Conservation (phyloP, 2,797 vertebrate genomes). For the Neosilurus mollespiculum region DNA sequence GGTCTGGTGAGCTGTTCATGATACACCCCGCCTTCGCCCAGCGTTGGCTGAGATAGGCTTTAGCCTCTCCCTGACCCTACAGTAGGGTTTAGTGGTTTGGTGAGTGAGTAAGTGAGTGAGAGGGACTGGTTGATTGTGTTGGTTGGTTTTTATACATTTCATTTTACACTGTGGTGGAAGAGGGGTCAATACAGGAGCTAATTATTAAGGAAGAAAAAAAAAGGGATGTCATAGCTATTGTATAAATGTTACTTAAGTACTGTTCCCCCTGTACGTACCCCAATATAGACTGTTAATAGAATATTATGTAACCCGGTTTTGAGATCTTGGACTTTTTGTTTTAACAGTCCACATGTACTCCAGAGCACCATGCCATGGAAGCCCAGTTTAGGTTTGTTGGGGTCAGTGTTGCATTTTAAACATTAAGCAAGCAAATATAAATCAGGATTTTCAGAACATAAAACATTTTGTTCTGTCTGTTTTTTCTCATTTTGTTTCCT, state of each 20-base stretch:
- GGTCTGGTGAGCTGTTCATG: too few species aligned
- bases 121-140: too few species aligned
- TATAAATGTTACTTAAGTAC: neutral
- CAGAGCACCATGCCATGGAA: neutral
- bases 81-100: too few species aligned
- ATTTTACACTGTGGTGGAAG: neutral
- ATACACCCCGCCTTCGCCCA: too few species aligned
- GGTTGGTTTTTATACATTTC: neutral
- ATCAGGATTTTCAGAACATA: neutral
- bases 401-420: neutral
- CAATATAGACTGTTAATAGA: neutral
- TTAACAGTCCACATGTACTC: neutral
- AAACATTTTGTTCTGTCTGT: neutral
- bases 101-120: too few species aligned
- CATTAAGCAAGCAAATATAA: neutral
- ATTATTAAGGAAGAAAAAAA: neutral
- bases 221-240: neutral
- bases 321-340: neutral
- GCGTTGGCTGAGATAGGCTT: too few species aligned
- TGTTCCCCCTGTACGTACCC: neutral
- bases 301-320: neutral
- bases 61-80: too few species aligned
- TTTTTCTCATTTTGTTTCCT: neutral
- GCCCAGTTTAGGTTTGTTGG: neutral
- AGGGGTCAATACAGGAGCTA: neutral